Conservation (phyloP, 1,140 invertebrate genomes). For the Belonocnema kinseyi region DNA sequence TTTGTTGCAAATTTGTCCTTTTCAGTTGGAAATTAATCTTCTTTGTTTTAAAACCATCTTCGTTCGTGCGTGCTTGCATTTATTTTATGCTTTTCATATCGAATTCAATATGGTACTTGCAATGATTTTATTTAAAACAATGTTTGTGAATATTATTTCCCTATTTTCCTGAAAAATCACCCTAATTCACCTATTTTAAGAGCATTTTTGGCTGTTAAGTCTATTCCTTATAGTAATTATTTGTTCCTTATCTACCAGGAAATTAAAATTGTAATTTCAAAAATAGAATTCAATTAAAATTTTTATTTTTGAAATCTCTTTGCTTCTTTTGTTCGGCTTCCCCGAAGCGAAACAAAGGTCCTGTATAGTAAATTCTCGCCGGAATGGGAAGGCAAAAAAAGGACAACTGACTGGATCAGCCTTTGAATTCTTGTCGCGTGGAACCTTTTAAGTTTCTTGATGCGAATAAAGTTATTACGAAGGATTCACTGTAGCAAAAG, state of each 20-base stretch:
- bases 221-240: too few relatives aligned
- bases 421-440: not conserved
- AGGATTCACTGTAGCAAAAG: not conserved
- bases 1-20: too few relatives aligned
- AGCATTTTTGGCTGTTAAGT: too few relatives aligned
- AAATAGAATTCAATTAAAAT: not conserved
- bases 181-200: too few relatives aligned
- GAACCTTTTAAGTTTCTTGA: constrained; percentile 1
- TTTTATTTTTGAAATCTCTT: not conserved
- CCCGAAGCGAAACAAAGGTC: constrained; percentile 6
- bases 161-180: too few relatives aligned
- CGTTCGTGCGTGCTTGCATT: accelerated
- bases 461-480: not conserved
- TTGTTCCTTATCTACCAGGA: not conserved
- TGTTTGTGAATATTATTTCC: too few relatives aligned
- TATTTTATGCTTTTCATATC: too few relatives aligned
- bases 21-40: too few relatives aligned
- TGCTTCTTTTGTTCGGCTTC: not conserved
- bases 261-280: not conserved
- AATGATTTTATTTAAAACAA: too few relatives aligned
- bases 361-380: not conserved
- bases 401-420: not conserved
- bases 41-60: too few relatives aligned
- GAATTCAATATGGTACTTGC: too few relatives aligned
- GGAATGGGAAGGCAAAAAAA: not conserved